phyloP scores from a whole-genome alignment of 2,113 vertebrate species.

The Triplophysa dalaica region DNA sequence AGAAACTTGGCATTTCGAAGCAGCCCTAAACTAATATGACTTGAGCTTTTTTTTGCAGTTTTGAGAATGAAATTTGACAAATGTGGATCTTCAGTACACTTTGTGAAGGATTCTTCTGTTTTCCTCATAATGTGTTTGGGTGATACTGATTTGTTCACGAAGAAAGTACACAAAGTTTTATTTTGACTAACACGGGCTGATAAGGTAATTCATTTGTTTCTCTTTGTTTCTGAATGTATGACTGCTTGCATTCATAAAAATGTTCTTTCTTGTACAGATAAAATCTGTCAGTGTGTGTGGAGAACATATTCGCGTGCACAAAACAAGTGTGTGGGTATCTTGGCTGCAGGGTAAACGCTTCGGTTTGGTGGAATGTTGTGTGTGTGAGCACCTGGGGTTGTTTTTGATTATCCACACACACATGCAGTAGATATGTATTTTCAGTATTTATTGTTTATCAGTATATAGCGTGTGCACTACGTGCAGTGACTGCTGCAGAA shows the following conservation, averaged over 20 bases:
- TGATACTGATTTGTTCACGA: background rate
- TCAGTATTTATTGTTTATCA: conserved; percentile 50
- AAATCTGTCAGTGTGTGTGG: conserved; percentile 35
- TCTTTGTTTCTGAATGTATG: background rate
- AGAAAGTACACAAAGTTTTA: background rate
- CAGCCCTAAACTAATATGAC: no score
- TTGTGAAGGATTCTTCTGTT: no score
- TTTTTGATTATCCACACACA: conserved; percentile 34
- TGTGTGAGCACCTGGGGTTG: conserved; percentile 5
- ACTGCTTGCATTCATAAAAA: background rate
- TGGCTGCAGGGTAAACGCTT: conserved; percentile 26
- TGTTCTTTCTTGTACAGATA: background rate
- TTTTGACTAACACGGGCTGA: background rate
- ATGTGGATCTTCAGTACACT: no score
- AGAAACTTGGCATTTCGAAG: no score
- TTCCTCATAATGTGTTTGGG: background rate
- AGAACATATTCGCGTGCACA: conserved; percentile 63
- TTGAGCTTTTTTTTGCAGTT: no score
- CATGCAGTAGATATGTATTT: conserved; percentile 31
- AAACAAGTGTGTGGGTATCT: conserved; percentile 5
- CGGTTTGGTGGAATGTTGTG: conserved; percentile 47
- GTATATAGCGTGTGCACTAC: conserved; percentile 28
- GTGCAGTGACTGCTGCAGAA: conserved; percentile 35
- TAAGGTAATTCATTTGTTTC: background rate
- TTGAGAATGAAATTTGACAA: no score